phyloP scores from a whole-genome alignment of 2,113 vertebrate genomes.

The Eclectus roratus region DNA sequence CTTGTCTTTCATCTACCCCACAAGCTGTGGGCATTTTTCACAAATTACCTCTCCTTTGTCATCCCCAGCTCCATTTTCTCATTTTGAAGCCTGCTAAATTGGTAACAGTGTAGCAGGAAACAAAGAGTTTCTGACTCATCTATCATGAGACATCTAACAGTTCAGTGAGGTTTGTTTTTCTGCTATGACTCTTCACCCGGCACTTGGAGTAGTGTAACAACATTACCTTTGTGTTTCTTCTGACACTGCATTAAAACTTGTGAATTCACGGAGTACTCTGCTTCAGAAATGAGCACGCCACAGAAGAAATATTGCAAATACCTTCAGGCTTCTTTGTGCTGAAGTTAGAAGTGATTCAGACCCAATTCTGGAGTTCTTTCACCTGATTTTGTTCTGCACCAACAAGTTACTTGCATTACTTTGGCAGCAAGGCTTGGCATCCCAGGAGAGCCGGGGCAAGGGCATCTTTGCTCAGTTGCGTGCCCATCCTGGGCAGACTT shows the following conservation, averaged over 20 bases:
- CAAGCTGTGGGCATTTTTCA: conserved; percentile 32
- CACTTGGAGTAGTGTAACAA: background rate
- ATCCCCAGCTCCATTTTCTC: conserved; percentile 28
- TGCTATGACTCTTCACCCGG: conserved; percentile 7
- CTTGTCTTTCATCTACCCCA: conserved; percentile 44
- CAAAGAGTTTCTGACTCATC: conserved; percentile 60
- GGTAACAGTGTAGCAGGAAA: conserved; percentile 15
- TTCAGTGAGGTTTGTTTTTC: conserved; percentile 22
- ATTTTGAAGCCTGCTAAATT: conserved; percentile 47
- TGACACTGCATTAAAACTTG: conserved; percentile 12
- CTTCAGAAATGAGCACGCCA: conserved; percentile 2
- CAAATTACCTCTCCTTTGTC: conserved; percentile 41
- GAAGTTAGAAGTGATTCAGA: background rate
- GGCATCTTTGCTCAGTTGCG: background rate
- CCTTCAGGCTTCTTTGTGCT: background rate
- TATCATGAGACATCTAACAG: conserved; percentile 43
- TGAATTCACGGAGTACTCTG: background rate
- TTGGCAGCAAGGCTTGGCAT: background rate
- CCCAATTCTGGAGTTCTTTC: background rate
- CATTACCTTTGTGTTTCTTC: conserved; percentile 15
- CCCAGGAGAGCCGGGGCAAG: accelerated
- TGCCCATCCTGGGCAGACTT: background rate
- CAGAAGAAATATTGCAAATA: background rate
- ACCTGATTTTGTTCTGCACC: background rate
- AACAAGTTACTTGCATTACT: background rate